Conservation (phyloP, 2,888 invertebrate species). For the Lingula anatina region DNA sequence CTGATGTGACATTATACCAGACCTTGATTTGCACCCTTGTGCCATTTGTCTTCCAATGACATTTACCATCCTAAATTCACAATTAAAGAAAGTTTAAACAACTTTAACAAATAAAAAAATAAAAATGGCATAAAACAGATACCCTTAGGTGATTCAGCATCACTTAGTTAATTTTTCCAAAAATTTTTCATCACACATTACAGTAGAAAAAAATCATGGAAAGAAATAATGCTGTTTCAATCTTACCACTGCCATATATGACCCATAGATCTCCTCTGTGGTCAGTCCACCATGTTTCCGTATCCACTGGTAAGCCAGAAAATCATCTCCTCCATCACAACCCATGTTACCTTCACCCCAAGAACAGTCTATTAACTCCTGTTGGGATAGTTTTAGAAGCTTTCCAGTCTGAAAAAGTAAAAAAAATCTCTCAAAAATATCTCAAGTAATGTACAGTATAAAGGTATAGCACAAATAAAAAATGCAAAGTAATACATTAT, state of each 20-base stretch:
- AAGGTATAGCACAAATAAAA: no score
- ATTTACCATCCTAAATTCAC: conserved; percentile 73
- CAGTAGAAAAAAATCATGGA: no score
- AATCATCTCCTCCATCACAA: conserved; percentile 97
- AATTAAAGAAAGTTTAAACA: background rate
- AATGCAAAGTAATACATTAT: no score
- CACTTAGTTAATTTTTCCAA: conserved; percentile 55
- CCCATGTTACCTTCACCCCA: conserved; percentile 92
- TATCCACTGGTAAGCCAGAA: conserved; percentile 88
- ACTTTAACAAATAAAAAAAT: background rate
- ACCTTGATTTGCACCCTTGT: conserved; percentile 51
- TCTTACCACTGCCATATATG: conserved; percentile 77
- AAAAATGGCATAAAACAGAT: no score
- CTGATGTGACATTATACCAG: conserved; percentile 82
- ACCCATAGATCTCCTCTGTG: conserved; percentile 85
- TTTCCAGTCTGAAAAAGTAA: conserved; percentile 57
- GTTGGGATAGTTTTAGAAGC: conserved; percentile 80
- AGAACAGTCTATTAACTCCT: conserved; percentile 90
- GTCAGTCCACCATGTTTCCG: conserved; percentile 82
- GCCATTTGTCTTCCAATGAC: conserved; percentile 58
- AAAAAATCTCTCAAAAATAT: no score
- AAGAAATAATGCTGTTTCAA: no score
- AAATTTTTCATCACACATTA: no score
- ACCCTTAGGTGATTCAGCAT: no score
- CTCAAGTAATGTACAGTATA: no score